phyloP scores from a whole-genome alignment of 2,113 vertebrate species.

The Petroica traversi region DNA sequence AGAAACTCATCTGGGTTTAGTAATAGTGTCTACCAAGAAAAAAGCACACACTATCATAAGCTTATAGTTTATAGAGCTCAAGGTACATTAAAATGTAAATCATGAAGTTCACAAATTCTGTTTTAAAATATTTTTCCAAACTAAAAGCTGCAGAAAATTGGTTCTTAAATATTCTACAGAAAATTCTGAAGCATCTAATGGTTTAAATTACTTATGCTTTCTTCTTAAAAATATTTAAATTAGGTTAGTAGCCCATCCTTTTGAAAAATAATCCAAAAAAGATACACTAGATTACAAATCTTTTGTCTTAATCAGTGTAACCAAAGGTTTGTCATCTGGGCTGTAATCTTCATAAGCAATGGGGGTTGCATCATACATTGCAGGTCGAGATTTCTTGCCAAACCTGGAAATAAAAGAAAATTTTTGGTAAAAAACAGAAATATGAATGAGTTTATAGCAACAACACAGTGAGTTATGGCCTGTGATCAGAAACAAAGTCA shows the following conservation, averaged over 20 bases:
- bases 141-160: slow-evolving; percentile 83
- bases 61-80: slow-evolving; percentile 67
- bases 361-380: slow-evolving; percentile 96
- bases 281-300: slow-evolving; percentile 90
- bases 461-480: background rate
- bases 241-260: slow-evolving; percentile 77
- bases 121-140: slow-evolving; percentile 79
- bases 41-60: slow-evolving; percentile 70
- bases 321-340: slow-evolving; percentile 96
- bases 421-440: background rate
- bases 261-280: slow-evolving; percentile 80
- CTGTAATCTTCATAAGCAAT: slow-evolving; percentile 98
- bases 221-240: slow-evolving; percentile 84
- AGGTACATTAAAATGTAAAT: slow-evolving; percentile 72
- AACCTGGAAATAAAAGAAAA: slow-evolving; percentile 79
- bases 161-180: slow-evolving; percentile 78
- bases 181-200: slow-evolving; percentile 76
- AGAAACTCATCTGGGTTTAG: slow-evolving; percentile 57
- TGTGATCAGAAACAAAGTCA: background rate
- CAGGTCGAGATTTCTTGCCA: slow-evolving; percentile 95
- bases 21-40: slow-evolving; percentile 59
- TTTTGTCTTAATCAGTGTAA: slow-evolving; percentile 99
- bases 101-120: slow-evolving; percentile 71
- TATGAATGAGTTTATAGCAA: background rate
- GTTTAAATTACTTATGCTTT: slow-evolving; percentile 78